These are phyloP conservation scores for Papilio polytes DNA, from an alignment of 1,140 invertebrate species.

Conservation along the genomic window DNA sequence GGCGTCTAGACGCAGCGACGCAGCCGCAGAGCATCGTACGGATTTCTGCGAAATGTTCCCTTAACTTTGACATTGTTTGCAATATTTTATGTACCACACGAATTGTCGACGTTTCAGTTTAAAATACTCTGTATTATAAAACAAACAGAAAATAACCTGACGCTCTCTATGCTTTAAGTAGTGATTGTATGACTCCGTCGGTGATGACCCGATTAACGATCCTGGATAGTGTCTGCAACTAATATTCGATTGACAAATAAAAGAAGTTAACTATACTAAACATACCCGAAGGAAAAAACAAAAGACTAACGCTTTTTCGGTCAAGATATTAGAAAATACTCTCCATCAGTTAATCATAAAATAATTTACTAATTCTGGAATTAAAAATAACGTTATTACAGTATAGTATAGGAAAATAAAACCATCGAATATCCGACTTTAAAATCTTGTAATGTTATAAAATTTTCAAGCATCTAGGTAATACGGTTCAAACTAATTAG, in stretches of 20 bases:
- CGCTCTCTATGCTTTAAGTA: neutral
- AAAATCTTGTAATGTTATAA: neutral
- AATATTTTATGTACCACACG: neutral
- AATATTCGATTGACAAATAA: neutral
- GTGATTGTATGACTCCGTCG: no score
- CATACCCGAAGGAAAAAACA: no score
- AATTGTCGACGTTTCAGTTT: neutral
- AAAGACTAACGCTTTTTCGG: no score
- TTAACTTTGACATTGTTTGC: slow-evolving; percentile 11
- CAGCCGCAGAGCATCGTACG: slow-evolving; percentile 5
- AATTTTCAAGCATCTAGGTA: slow-evolving; percentile 1
- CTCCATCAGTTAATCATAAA: neutral
- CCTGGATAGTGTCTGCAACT: neutral
- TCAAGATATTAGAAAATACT: no score
- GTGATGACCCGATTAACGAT: no score
- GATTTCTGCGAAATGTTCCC: slow-evolving; percentile 17
- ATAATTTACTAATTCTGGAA: neutral
- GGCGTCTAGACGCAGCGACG: slow-evolving; percentile 30
- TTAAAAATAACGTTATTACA: neutral
- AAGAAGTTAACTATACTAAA: neutral
- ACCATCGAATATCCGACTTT: neutral
- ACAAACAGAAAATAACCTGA: no score
- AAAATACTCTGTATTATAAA: no score
- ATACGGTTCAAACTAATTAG: slow-evolving; percentile 35
- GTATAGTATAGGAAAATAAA: neutral